Percentiles rank a stretch among this genome's conserved stretches.
phyloP scores from a whole-genome alignment of 2,113 vertebrate genomes.

The Carlito syrichta region DNA sequence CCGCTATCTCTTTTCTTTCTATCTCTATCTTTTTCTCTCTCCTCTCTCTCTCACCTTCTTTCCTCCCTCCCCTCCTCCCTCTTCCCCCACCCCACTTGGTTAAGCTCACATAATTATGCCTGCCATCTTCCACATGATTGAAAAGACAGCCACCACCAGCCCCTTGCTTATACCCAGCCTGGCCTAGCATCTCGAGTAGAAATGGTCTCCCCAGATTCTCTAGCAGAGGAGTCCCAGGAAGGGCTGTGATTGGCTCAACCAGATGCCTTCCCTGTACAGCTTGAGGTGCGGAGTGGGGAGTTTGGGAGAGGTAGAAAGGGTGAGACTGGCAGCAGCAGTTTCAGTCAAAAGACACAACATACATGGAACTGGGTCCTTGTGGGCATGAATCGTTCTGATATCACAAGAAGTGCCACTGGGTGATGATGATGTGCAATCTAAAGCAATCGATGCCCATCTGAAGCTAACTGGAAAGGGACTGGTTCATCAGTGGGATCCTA shows the following conservation, averaged over 20 bases:
- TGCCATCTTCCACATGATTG: background rate
- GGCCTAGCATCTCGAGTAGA: background rate
- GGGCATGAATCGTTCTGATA: background rate
- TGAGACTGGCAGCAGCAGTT: background rate
- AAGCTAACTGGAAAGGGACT: background rate
- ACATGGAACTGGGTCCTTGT: background rate
- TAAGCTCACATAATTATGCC: background rate
- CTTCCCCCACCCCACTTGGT: too few species aligned
- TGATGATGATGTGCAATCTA: background rate
- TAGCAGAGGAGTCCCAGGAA: background rate
- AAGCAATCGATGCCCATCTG: background rate
- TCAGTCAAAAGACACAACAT: background rate
- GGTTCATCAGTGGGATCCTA: background rate
- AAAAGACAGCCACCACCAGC: background rate
- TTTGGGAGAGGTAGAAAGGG: background rate
- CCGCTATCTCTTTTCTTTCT: too few species aligned
- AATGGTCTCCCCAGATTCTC: background rate
- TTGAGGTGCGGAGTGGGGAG: background rate
- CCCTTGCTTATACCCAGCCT: background rate
- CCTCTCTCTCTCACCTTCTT: too few species aligned
- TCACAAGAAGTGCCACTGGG: background rate
- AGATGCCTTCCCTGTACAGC: background rate
- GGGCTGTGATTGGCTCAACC: background rate
- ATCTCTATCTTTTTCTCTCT: background rate
- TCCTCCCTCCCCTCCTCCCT: too few species aligned